Evolutionary conservation across 2,113 vertebrate species (phyloP), one percentile per base, ranked within the genome.

Genomic region (Ptyas mucosa): DNA sequence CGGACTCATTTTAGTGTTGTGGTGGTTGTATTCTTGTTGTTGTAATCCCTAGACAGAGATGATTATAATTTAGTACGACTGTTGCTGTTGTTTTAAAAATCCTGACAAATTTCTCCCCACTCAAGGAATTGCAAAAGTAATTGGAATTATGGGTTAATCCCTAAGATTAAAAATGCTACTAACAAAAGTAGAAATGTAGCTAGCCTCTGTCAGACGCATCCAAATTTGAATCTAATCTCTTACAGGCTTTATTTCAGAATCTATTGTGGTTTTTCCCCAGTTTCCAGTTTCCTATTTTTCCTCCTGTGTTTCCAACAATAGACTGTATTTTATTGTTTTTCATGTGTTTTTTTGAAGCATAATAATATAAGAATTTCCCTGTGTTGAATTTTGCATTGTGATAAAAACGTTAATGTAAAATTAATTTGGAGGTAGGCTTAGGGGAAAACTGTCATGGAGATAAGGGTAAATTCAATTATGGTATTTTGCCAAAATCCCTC

Each of bases 211-310:
- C 75, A 92, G 51, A 51, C 3, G 11, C 10, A 85, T 34, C 75
- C 5, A 58, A 29, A 26, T 58, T 3, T 5, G 8, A 86, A 39
- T n/a, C 92, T 43, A 43, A 23, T 23, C 53, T 58, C 49, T 69
- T 53, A 3, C 15, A 88, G n/a, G 21, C 15, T 88, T 51, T 88
- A 15, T 69, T 53, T 46, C 51, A 46, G 86, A 24, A 88, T 5
- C 3, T 39, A 2, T 39, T 26, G 52, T 55, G 34, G 54, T 2
- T 23, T 8, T 34, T 5, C 8, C 24, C 39, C 88, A 69, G 2
- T 52, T 14, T 6, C 26, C 12, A 75, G 3, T 53, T 15, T 9
- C 29, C 12, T 55, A 52, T n/a, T 90, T 89, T 0, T 0, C 0
- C 1, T 52, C 85, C 23, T 26, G 26, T 52, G 46, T 57, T 21